These are phyloP conservation scores for Poicephalus meyeri DNA, from an alignment of 2,113 vertebrate genomes.

Conservation along the genomic window DNA sequence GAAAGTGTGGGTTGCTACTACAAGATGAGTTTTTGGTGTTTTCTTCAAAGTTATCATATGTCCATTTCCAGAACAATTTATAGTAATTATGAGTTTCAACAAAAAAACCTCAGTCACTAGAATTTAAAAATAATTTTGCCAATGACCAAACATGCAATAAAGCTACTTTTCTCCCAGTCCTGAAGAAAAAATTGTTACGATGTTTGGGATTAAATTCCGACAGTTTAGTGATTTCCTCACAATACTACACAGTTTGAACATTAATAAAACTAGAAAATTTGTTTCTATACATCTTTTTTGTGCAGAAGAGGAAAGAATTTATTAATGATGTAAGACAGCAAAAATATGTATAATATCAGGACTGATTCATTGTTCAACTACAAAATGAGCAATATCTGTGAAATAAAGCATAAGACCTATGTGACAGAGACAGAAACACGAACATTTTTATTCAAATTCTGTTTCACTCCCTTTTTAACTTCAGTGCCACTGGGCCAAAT, in stretches of 20 bases:
- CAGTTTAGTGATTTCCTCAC: background rate
- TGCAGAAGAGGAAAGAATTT: background rate
- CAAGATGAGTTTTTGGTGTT: background rate
- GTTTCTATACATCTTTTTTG: background rate
- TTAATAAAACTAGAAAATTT: background rate
- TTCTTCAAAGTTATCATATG: background rate
- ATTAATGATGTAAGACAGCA: background rate
- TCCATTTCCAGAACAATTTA: background rate
- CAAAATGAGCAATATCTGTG: background rate
- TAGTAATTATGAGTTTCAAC: background rate
- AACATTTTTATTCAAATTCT: background rate
- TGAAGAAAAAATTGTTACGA: background rate
- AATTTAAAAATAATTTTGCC: background rate
- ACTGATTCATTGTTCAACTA: background rate
- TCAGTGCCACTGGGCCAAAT: background rate
- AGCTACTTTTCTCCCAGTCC: background rate
- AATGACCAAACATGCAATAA: background rate
- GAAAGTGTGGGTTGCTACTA: background rate
- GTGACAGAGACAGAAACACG: background rate
- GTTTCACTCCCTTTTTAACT: constrained; percentile 5
- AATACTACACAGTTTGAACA: background rate
- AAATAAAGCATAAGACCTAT: background rate
- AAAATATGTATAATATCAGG: background rate
- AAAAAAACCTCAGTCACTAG: background rate
- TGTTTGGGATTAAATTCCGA: background rate